A percentile compares a stretch with the other conserved stretches of the same genome.
Conservation (phyloP, 2,113 vertebrate genomes). For the Delphinapterus leucas region DNA sequence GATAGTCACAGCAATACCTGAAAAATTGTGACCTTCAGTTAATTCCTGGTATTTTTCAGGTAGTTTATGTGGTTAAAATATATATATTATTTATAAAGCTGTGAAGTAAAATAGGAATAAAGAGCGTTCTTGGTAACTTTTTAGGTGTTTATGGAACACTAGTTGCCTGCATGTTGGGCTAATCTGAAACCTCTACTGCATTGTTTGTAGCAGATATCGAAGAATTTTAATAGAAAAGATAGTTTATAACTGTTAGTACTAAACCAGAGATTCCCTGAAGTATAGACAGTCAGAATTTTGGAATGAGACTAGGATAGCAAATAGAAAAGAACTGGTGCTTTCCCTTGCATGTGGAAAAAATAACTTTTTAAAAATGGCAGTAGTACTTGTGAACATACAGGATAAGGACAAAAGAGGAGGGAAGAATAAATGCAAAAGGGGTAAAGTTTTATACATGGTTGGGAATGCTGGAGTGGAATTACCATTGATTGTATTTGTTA, state of each 20-base stretch:
- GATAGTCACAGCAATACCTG: not conserved
- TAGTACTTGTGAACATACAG: not conserved
- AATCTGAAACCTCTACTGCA: not conserved
- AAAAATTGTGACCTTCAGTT: not conserved
- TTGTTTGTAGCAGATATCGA: not conserved
- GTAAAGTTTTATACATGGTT: not conserved
- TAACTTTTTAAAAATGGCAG: not conserved
- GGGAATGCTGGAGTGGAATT: not conserved
- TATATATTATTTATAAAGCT: not conserved
- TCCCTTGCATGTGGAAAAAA: not conserved
- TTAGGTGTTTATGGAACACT: not conserved
- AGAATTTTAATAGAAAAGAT: not conserved
- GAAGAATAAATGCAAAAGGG: not conserved
- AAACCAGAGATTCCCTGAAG: not conserved
- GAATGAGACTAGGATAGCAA: not conserved
- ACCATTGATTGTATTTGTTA: not conserved
- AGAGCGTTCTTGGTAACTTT: not conserved
- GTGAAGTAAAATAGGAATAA: not conserved
- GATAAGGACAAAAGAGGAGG: not conserved
- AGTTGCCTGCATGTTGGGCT: not conserved
- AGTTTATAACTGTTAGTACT: not conserved
- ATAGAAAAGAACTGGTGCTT: not conserved
- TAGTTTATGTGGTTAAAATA: not conserved
- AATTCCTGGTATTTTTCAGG: not conserved
- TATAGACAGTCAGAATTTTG: not conserved